Evolutionary conservation across 2,797 vertebrate species (phyloP), one percentile per base, ranked within the genome.

Genomic region (Phrynocephalus guinanensis): DNA sequence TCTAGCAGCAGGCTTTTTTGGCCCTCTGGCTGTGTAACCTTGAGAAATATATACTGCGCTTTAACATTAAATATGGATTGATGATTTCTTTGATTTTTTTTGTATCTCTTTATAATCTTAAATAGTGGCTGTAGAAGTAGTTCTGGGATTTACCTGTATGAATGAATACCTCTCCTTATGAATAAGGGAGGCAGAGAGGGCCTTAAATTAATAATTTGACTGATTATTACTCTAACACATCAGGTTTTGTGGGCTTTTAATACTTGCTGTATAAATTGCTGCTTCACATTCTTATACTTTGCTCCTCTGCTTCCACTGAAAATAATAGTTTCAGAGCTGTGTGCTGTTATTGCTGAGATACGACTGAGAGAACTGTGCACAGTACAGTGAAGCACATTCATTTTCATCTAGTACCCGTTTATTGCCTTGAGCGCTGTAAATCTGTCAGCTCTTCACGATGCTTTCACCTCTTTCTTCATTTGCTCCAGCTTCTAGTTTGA

Each of bases 401-500:
- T 96, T 96, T 96, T 96, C 93, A 94, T 96, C 94, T 90, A 76
- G 95, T 96, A 95, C 95, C 92, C 94, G 94, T 97, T 96, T 96
- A 96, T 95, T 95, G 96, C 97, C 96, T 95, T 94, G 95, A 96
- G 97, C 96, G 92, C 95, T 97, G 97, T 97, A 97, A 97, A 97
- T 97, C 97, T 97, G 97, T 97, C 97, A 97, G 96, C 96, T 96
- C 96, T 97, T 96, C 96, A 80, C 92, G 87, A 95, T 92, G 95
- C 96, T 96, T 96, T 97, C 97, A 96, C 96, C 96, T 96, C 96
- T 97, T 97, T 97, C 96, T 97, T 96, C 96, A 95, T 97, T 97
- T 96, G 95, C 96, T 96, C 92, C 92, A 93, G 95, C 95, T 97
- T 96, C 96, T 97, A 96, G 96, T 97, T 97, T 97, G 97, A 97